phyloP scores from a whole-genome alignment of 2,888 invertebrate species.

The Pandemis heparana region DNA sequence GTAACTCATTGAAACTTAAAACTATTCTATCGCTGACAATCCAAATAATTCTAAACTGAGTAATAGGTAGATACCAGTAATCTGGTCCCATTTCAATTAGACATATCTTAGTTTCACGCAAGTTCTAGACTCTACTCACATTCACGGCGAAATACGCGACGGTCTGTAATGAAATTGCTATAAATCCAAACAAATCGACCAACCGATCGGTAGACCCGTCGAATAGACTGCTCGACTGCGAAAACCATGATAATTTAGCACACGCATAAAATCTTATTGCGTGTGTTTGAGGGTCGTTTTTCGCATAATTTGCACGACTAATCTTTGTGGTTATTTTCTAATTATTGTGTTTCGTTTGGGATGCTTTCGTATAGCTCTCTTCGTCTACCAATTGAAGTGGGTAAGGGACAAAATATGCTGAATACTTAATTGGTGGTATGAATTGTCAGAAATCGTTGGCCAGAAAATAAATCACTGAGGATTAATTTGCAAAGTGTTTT shows the following conservation, averaged over 20 bases:
- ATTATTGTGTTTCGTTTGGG: not conserved
- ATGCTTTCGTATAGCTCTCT: not conserved
- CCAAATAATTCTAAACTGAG: not conserved
- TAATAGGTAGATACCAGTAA: not conserved
- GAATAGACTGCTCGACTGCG: not conserved
- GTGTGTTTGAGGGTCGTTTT: not conserved
- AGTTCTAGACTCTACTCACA: slow-evolving; percentile 56
- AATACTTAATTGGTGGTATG: not conserved
- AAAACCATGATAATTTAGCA: not conserved
- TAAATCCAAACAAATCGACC: slow-evolving; percentile 55
- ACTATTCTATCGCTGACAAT: slow-evolving; percentile 1
- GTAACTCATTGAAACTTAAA: not conserved
- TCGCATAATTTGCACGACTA: not conserved
- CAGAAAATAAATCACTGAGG: not conserved
- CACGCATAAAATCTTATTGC: not conserved
- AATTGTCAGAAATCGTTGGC: not conserved
- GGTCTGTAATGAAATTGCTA: slow-evolving; percentile 74
- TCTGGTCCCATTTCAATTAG: slow-evolving; percentile 14
- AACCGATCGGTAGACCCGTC: not conserved
- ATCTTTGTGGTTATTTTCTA: not conserved
- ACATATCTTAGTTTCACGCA: slow-evolving; percentile 21
- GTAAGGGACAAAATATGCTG: not conserved
- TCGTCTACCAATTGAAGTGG: not conserved
- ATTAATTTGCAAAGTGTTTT: not conserved
- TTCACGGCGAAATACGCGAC: slow-evolving; percentile 63